Percentiles rank a stretch among this genome's conserved stretches.
phyloP scores from a whole-genome alignment of 2,113 vertebrate genomes.

The Myodes glareolus region DNA sequence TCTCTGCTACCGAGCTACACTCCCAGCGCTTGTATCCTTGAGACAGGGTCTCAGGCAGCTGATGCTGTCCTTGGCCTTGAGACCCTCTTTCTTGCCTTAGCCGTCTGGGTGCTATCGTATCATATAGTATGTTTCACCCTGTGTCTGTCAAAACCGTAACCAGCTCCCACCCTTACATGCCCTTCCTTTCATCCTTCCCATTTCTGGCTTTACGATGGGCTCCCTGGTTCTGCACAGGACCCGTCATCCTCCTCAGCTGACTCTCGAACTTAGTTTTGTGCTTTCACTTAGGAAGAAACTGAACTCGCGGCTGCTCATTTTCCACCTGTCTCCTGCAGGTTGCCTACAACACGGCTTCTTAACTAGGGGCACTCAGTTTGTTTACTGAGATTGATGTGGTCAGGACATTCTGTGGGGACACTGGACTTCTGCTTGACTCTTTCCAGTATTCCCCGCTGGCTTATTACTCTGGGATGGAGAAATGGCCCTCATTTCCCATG shows the following conservation, averaged over 20 bases:
- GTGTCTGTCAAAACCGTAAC: neutral
- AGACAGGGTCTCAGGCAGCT: neutral
- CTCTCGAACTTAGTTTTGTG: neutral
- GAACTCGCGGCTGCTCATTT: neutral
- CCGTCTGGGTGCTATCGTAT: too few species aligned
- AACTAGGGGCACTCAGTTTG: neutral
- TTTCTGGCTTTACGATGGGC: neutral
- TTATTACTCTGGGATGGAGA: neutral
- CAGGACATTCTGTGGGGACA: neutral
- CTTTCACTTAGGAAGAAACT: neutral
- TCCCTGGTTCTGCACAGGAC: neutral
- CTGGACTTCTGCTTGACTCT: neutral
- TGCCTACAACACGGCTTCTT: neutral
- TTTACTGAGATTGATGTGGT: neutral
- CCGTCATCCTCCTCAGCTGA: neutral
- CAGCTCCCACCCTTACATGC: neutral
- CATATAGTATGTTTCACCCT: too few species aligned
- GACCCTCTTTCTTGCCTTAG: neutral
- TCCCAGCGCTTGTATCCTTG: too few species aligned
- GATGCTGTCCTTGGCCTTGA: neutral
- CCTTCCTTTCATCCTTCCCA: neutral
- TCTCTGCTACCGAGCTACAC: neutral
- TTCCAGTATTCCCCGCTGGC: neutral
- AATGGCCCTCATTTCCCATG: too few species aligned
- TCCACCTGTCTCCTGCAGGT: neutral